Evolutionary conservation across 2,888 invertebrate genomes (phyloP).

Genomic region (Mythimna pallens): DNA sequence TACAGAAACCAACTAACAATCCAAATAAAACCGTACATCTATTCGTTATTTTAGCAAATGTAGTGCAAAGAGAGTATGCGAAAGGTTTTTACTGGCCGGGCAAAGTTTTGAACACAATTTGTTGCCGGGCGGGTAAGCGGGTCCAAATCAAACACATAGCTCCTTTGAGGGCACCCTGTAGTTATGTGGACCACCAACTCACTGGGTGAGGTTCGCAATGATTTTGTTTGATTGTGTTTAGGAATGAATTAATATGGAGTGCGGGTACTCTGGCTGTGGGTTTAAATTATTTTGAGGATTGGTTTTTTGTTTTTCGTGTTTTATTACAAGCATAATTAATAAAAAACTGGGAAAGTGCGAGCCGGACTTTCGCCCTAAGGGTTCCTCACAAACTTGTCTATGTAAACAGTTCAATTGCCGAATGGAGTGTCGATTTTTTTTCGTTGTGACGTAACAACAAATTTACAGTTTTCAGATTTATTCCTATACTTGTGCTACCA

Average conservation of each 20-base stretch:
- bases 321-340: background rate
- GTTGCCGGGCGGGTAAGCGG: conserved; percentile 72
- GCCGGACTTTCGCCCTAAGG: too few relatives aligned
- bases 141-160: conserved; percentile 81
- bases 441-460: too few relatives aligned
- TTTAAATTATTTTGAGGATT: conserved; percentile 14
- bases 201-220: conserved; percentile 61
- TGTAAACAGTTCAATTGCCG: too few relatives aligned
- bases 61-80: conserved; percentile 66
- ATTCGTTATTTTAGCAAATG: conserved; percentile 66
- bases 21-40: conserved; percentile 50
- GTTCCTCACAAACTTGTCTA: too few relatives aligned
- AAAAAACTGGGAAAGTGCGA: background rate
- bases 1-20: conserved; percentile 25
- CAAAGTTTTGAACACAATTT: conserved; percentile 78
- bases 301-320: background rate
- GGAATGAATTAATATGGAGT: conserved; percentile 43
- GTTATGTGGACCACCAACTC: conserved; percentile 61
- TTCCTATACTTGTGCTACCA: too few relatives aligned
- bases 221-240: conserved; percentile 58
- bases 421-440: too few relatives aligned
- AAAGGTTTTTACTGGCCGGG: conserved; percentile 70
- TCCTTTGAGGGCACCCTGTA: conserved; percentile 75
- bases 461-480: too few relatives aligned
- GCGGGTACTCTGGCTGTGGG: background rate